Percentiles rank a stretch among this genome's conserved stretches.
Conservation (phyloP, 2,888 invertebrate genomes). For the Scaeva pyrastri region DNA sequence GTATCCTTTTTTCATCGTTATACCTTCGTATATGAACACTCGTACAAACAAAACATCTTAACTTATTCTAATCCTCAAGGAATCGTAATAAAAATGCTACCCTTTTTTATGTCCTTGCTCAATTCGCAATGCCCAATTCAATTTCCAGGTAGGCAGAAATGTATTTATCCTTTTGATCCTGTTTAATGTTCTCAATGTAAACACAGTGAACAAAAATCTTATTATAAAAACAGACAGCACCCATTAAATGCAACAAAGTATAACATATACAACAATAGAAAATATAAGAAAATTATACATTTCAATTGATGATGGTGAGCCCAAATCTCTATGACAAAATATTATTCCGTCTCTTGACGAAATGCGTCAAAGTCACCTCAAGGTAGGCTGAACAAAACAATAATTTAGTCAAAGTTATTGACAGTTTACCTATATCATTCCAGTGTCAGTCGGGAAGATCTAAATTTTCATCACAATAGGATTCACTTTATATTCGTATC, state of each 20-base stretch:
- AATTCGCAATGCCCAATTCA: constrained; percentile 62
- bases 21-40: not conserved
- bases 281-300: constrained; percentile 48
- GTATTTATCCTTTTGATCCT: constrained; percentile 65
- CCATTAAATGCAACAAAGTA: constrained; percentile 69
- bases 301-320: constrained; percentile 68
- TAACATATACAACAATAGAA: constrained; percentile 43
- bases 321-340: constrained; percentile 70
- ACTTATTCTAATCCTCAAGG: constrained; percentile 68
- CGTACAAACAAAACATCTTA: constrained; percentile 61
- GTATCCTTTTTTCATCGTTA: constrained; percentile 14
- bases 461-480: constrained; percentile 36
- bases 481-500: constrained; percentile 24
- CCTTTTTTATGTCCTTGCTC: constrained; percentile 57
- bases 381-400: constrained; percentile 44
- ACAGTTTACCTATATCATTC: constrained; percentile 65
- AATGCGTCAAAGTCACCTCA: constrained; percentile 57
- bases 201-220: constrained; percentile 27
- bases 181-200: constrained; percentile 56
- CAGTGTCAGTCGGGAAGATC: constrained; percentile 36
- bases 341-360: constrained; percentile 55
- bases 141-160: constrained; percentile 60
- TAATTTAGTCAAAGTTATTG: constrained; percentile 71
- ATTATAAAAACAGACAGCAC: constrained; percentile 19
- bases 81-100: constrained; percentile 68